Conservation (phyloP, 2,888 invertebrate genomes). For the Tipula helvola region DNA sequence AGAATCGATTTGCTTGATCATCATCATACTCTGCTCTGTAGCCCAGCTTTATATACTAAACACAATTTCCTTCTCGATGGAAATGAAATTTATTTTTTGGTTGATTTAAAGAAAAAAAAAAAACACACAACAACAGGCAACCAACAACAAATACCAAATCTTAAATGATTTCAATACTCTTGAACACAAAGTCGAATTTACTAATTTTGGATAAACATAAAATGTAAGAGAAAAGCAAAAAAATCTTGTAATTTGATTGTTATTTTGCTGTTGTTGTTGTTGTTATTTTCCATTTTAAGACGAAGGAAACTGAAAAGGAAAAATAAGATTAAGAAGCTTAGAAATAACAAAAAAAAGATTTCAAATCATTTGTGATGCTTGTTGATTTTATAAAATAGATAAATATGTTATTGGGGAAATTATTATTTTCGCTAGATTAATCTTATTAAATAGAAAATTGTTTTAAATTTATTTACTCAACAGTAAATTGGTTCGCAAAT, state of each 20-base stretch:
- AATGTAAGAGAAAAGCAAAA: background rate
- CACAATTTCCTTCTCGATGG: background rate
- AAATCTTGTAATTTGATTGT: background rate
- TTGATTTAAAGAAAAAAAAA: background rate
- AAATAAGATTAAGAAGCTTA: background rate
- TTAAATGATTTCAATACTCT: background rate
- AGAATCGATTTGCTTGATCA: background rate
- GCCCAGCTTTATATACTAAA: background rate
- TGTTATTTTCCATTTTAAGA: background rate
- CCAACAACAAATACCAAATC: background rate
- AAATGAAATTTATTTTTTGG: background rate
- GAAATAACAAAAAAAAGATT: background rate
- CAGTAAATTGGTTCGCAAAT: background rate
- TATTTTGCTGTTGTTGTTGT: background rate
- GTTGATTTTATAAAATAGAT: constrained; percentile 4
- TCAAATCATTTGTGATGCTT: constrained; percentile 4
- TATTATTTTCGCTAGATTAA: background rate
- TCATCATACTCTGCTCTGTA: background rate
- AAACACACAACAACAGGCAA: background rate
- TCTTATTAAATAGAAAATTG: background rate
- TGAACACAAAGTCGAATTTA: background rate
- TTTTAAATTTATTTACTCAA: constrained; percentile 4
- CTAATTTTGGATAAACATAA: background rate
- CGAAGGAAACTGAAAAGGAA: background rate
- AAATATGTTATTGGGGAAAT: background rate